Conservation (phyloP, 2,888 invertebrate species). For the Baronia brevicornis region DNA sequence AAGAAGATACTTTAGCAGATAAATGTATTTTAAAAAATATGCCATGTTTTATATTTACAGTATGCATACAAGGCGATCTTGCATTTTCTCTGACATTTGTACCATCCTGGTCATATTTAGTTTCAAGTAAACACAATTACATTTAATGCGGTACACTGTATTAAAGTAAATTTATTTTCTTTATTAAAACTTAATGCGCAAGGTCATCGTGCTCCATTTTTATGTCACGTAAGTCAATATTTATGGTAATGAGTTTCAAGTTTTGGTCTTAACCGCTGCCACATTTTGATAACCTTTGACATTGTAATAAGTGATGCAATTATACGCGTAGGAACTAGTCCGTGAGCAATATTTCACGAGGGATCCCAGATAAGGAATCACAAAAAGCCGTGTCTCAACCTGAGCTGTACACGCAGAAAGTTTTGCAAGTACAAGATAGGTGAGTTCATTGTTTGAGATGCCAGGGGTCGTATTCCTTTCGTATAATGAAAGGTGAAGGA, state of each 20-base stretch:
- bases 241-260: conserved; percentile 20
- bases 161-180: too few species aligned
- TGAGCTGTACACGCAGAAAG: conserved; percentile 45
- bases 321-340: conserved; percentile 42
- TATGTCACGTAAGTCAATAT: conserved; percentile 5
- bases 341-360: conserved; percentile 54
- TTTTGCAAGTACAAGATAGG: conserved; percentile 50
- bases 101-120: too few species aligned
- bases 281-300: conserved; percentile 52
- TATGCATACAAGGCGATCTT: too few species aligned
- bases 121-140: too few species aligned
- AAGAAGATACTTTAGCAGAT: too few species aligned
- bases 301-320: conserved; percentile 46
- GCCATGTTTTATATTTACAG: too few species aligned
- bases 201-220: background rate
- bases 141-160: too few species aligned
- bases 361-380: conserved; percentile 57
- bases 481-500: conserved; percentile 65
- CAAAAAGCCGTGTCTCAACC: conserved; percentile 60
- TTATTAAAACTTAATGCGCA: conserved; percentile 8
- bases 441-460: conserved; percentile 49
- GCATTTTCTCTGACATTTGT: too few species aligned
- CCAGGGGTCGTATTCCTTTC: conserved; percentile 48
- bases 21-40: too few species aligned
- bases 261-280: conserved; percentile 34